These are phyloP conservation scores for Porites cylindrica DNA, from an alignment of 92 coral and sea anemone genomes.

Conservation along the genomic window DNA sequence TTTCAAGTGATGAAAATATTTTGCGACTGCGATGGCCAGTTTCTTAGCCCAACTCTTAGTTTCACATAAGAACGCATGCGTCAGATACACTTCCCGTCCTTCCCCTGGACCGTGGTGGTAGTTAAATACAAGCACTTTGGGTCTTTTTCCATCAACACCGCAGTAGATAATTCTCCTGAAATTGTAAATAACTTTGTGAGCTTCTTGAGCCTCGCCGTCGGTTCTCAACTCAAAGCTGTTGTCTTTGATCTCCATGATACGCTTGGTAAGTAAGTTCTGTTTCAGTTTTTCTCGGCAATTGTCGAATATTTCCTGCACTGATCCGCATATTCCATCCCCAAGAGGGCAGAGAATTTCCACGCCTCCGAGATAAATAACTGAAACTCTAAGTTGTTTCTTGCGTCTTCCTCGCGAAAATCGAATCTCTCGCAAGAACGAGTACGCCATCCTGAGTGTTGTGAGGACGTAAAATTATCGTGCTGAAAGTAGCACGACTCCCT, in stretches of 20 bases:
- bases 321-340: conserved; percentile 88
- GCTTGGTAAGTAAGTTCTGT: conserved; percentile 49
- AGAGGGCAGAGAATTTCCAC: conserved; percentile 81
- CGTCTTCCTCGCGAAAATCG: conserved; percentile 3
- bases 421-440: conserved; percentile 1
- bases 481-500: no score
- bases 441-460: conserved; percentile 8
- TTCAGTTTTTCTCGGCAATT: conserved; percentile 41
- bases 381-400: not conserved
- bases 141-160: conserved; percentile 83
- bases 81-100: conserved; percentile 55
- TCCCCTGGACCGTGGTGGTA: conserved; percentile 61
- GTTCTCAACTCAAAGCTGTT: conserved; percentile 30
- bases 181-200: conserved; percentile 40
- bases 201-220: conserved; percentile 41
- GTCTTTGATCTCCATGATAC: conserved; percentile 57
- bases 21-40: conserved; percentile 62
- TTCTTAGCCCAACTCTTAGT: conserved; percentile 59
- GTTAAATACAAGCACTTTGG: conserved; percentile 78
- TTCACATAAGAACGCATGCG: conserved; percentile 78
- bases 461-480: no score
- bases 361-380: conserved; percentile 78
- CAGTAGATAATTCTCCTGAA: conserved; percentile 80
- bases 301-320: conserved; percentile 83
- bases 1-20: conserved; percentile 38